Base-by-base conservation (phyloP, 2,113 vertebrate genomes). In the Aspidoscelis tigris region DNA sequence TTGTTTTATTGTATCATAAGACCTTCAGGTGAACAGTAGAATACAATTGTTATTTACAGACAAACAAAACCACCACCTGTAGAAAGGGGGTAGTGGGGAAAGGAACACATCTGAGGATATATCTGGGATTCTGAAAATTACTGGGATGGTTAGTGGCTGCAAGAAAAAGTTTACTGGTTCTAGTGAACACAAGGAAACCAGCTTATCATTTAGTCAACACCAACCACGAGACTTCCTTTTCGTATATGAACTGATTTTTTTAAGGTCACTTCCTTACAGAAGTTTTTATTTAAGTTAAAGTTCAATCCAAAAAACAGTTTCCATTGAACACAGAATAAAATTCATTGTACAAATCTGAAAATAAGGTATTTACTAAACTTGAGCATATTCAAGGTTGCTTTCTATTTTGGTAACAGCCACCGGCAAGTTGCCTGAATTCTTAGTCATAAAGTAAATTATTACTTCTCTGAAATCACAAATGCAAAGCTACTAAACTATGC, bases 321-420 rank as follows among this genome's bases (percentile, higher is more conserved):
- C 0, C 53, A 65, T 22, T 11, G 6, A 39, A 66, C 14, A n/a
- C 2, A 20, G 61, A 21, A 26, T 33, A 1, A 53, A 26, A 7
- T 75, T 39, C 87, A 82, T 79, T 64, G 26, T 64, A 82, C 80
- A 70, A 72, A 76, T 90, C 80, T 82, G 90, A 71, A 26, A 21
- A 81, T 81, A 87, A 64, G 33, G 80, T 64, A 39, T 90, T 43
- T 66, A 8, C 76, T 3, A 2, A 7, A 50, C 55, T 33, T 82
- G 44, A 65, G 9, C 21, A 80, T 18, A 83, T 81, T 55, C 47
- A 81, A 55, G 47, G 69, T 72, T 3, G n/a, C 11, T 41, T 10
- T 66, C 20, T 44, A 41, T 14, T 81, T 69, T 72, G 6, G 39
- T 10, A 20, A 18, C 11, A 44, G 58, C 11, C 14, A 81, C 11